Evolutionary conservation across 2,888 invertebrate genomes (phyloP).

Genomic region (Teleogryllus oceanicus): DNA sequence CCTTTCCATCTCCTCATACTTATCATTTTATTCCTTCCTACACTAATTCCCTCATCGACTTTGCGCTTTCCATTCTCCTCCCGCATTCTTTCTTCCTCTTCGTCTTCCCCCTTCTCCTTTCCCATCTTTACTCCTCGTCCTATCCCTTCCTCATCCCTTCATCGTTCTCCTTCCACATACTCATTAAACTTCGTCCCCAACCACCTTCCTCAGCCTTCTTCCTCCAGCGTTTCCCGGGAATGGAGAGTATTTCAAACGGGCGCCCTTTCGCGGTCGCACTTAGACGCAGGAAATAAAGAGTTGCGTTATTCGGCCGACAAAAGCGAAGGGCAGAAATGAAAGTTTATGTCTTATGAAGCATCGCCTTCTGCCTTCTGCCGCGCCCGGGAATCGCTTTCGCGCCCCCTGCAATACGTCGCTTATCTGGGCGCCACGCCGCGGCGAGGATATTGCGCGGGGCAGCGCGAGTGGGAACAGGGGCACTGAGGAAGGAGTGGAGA

Average conservation of each 20-base stretch:
- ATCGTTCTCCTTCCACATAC: no score
- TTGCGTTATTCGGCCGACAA: background rate
- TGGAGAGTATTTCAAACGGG: background rate
- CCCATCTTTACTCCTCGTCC: no score
- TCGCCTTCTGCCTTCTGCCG: background rate
- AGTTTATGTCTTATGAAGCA: background rate
- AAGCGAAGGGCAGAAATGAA: background rate
- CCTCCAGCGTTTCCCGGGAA: background rate
- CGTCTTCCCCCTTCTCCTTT: no score
- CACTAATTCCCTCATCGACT: no score
- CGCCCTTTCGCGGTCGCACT: background rate
- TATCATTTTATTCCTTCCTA: no score
- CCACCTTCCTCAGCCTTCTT: background rate
- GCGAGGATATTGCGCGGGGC: no score
- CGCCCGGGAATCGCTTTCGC: background rate
- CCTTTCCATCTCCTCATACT: no score
- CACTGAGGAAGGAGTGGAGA: no score
- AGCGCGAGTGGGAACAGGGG: no score
- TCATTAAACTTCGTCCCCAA: background rate
- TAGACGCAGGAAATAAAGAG: background rate
- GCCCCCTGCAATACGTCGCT: background rate
- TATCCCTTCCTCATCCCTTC: no score
- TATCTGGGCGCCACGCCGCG: background rate
- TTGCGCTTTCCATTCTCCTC: no score
- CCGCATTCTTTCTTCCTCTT: no score